Evolutionary conservation across 1,140 invertebrate species (phyloP), one percentile per base, ranked within the genome.

Genomic region (Lysiphlebus fabarum): DNA sequence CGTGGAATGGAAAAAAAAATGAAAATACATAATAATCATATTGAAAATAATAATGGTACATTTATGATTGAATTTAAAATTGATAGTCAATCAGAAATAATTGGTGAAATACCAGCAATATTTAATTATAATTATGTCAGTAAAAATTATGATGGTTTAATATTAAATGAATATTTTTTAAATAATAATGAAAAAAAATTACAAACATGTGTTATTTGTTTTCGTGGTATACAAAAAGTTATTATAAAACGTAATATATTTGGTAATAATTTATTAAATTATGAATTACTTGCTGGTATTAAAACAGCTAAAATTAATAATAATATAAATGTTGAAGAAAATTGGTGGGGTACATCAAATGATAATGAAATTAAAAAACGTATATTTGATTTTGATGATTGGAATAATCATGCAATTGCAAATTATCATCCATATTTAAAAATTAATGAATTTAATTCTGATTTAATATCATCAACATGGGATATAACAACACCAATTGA

Each of bases 321-420:
- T 66, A 83, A 83, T 45, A 78, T 99, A 7, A 90, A 99, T 73
- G 93, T 94, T 0, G 84, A 82, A 11, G 89, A 96, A 72, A 99
- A 99, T 75, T 99, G 92, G 91, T 99, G 97, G 96, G 96, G 96
- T 7, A 89, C 86, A 5, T 77, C 77, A 4, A 83, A 90, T 55
- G 83, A 89, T 43, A 73, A 72, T 6, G 77, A 82, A 38, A 98
- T 99, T 36, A 74, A 75, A 37, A 82, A 87, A 49, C 85, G 88
- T 71, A 97, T 99, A 65, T 99, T 99, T 76, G 98, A 99, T 81
- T 98, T 99, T 81, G 95, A 99, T 76, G 96, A 99, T 72, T 99
- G 97, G 97, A 99, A 99, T 73, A 94, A 95, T 78, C 96, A 95
- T 75, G 95, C 95, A 0, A 86, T 96, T 41, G 95, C 95, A 0